Evolutionary conservation across 2,888 invertebrate species (phyloP), one percentile per base, ranked within the genome.

Genomic region (Tipula confusa): DNA sequence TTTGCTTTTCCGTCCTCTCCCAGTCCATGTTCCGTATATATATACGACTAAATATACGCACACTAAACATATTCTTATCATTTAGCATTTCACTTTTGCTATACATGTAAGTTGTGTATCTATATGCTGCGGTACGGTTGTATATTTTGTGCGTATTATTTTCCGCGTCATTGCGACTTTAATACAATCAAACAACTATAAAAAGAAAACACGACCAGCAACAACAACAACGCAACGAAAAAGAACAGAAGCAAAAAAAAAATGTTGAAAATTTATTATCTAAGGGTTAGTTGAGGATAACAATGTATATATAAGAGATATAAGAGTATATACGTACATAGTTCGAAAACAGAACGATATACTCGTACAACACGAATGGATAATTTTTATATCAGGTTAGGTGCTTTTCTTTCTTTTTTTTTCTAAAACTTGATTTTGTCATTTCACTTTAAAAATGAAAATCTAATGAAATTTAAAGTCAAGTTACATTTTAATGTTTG

Each of bases 161-260:
- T 64, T 64, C 64, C 64, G 64, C 64, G 64, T 64, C 64, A 64
- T 64, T 64, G 64, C 64, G 64, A 64, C 64, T 64, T 64, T 64
- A 64, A 64, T 64, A 64, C 64, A 64, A 64, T 64, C 64, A 64
- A 64, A 6, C 64, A 64, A 24, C 64, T 64, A 64, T 64, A 64
- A 24, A 64, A 64, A 24, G 11, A 24, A 18, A 24, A 64, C 64
- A 9, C 7, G 7, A 33, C 18, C 24, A 64, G 11, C 6, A 24
- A 64, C 64, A 64, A 64, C 64, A 64, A 33, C 33, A 33, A 24
- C 64, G 5, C 6, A 15, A 0, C 5, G n/a, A 43, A 43, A n/a
- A 4, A 43, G n/a, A n/a, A 43, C n/a, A 38, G n/a, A 33, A 33
- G 7, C 7, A 2, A 36, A 36, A 36, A 36, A 36, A 24, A 64